Evolutionary conservation across 2,797 vertebrate species (phyloP).

Genomic region (Microchirus variegatus): DNA sequence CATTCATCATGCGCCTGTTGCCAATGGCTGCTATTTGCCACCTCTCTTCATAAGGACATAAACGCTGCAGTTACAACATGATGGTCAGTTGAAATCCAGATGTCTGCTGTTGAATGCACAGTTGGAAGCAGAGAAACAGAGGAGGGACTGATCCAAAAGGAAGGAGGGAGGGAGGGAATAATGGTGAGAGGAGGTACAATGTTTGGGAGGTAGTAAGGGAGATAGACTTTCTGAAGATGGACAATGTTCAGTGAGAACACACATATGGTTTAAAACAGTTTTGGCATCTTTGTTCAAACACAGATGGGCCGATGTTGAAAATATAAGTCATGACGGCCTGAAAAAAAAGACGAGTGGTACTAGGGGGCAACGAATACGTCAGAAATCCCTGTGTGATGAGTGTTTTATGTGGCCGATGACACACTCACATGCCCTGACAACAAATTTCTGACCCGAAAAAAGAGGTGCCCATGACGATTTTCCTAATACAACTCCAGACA

Average conservation of each 20-base stretch:
- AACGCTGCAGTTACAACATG: slow-evolving; percentile 54
- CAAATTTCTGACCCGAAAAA: slow-evolving; percentile 39
- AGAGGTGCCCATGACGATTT: slow-evolving; percentile 26
- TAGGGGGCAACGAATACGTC: slow-evolving; percentile 24
- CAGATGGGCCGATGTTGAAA: slow-evolving; percentile 51
- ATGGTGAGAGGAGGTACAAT: slow-evolving; percentile 1
- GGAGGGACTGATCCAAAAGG: slow-evolving; percentile 25
- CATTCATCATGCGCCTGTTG: slow-evolving; percentile 29
- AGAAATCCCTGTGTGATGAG: slow-evolving; percentile 34
- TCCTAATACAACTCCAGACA: slow-evolving; percentile 46
- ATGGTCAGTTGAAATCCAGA: slow-evolving; percentile 69
- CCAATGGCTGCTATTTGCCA: slow-evolving; percentile 52
- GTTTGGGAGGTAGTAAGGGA: slow-evolving; percentile 16
- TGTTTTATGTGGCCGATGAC: slow-evolving; percentile 62
- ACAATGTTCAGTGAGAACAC: slow-evolving; percentile 34
- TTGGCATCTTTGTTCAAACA: slow-evolving; percentile 44
- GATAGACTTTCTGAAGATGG: slow-evolving; percentile 20
- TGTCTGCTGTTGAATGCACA: slow-evolving; percentile 57
- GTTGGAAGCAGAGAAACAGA: slow-evolving; percentile 39
- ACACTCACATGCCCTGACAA: slow-evolving; percentile 29
- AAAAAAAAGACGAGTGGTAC: slow-evolving; percentile 4
- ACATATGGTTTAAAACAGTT: slow-evolving; percentile 37
- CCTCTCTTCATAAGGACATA: slow-evolving; percentile 58
- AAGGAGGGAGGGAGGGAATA: slow-evolving; percentile 14
- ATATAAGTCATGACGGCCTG: slow-evolving; percentile 39